Evolutionary conservation across 2,888 invertebrate species (phyloP).

Genomic region (Nasonovia ribisnigri): DNA sequence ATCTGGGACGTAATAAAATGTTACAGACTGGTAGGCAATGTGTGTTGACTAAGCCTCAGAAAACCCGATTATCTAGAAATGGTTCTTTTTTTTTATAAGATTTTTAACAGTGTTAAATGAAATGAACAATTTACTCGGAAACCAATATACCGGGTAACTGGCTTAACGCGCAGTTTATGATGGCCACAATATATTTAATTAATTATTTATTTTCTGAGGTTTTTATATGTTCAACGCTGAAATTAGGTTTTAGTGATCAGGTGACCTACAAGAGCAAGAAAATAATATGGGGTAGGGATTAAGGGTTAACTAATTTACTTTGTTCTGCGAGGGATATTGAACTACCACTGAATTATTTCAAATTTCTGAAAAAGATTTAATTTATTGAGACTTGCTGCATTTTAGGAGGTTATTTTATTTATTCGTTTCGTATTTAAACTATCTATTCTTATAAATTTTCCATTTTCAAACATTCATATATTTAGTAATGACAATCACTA

Average conservation of each 20-base stretch:
- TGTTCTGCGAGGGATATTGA: background rate
- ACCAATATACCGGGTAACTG: background rate
- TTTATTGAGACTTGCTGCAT: background rate
- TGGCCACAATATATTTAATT: background rate
- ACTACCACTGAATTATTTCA: background rate
- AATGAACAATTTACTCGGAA: background rate
- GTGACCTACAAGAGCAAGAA: background rate
- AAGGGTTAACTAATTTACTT: background rate
- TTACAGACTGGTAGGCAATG: background rate
- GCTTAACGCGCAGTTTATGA: background rate
- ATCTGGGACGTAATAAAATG: background rate
- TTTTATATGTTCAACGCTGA: background rate
- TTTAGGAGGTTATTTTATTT: background rate
- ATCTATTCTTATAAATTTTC: background rate
- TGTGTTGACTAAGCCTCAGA: background rate
- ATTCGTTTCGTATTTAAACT: background rate
- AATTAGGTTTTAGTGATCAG: constrained; percentile 3
- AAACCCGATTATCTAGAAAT: background rate
- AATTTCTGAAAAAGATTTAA: background rate
- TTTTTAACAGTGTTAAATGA: background rate
- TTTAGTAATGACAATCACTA: background rate
- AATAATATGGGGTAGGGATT: background rate
- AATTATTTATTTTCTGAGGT: background rate
- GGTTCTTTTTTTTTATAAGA: background rate
- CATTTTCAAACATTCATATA: background rate